Base-by-base conservation (phyloP, 2,797 vertebrate genomes). In the Malurus splendens region DNA sequence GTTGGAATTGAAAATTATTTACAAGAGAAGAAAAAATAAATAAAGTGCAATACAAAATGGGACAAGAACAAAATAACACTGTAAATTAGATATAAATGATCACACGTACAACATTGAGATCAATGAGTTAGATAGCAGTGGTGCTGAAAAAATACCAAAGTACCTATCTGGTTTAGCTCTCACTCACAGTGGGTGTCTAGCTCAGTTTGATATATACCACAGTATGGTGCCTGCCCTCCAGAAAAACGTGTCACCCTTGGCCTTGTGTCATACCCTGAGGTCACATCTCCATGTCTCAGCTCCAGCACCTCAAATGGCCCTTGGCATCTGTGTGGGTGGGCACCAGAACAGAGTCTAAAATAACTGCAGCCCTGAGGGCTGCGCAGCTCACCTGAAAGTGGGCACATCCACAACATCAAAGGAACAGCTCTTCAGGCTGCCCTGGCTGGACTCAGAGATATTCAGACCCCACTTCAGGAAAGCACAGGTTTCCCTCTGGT, bases 11-110 rank as follows among this genome's bases (percentile, higher is more conserved):
- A 87, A 71, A 74, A 91, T 76, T 0, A 59, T 76, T 88, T 90
- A 33, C 18, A 71, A 42, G 80, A 80, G 45, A 22, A 77, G 16
- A 86, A 86, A 51, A 41, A 82, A 84, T 48, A 90, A 90, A 78
- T 32, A 47, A 11, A 67, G 5, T 25, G 14, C 23, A 81, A 86
- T 75, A 66, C 33, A 84, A 87, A 93, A 61, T 17, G 12, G 9
- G 14, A 41, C 39, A 72, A 82, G 24, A 81, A 10, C 7, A 88
- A 91, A 86, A 59, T 42, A 88, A 14, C 15, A 45, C 23, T 86
- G 78, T 61, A 41, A 68, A 54, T 44, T 42, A 68, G 42, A 33
- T 48, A 65, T 24, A 86, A 83, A 83, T 65, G 55, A 65, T 30
- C 12, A 10, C 15, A 65, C 60, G 12, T 14, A 44, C 30, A 57